Base-by-base conservation (phyloP, 2,797 vertebrate genomes). In the Eospalax fontanierii region DNA sequence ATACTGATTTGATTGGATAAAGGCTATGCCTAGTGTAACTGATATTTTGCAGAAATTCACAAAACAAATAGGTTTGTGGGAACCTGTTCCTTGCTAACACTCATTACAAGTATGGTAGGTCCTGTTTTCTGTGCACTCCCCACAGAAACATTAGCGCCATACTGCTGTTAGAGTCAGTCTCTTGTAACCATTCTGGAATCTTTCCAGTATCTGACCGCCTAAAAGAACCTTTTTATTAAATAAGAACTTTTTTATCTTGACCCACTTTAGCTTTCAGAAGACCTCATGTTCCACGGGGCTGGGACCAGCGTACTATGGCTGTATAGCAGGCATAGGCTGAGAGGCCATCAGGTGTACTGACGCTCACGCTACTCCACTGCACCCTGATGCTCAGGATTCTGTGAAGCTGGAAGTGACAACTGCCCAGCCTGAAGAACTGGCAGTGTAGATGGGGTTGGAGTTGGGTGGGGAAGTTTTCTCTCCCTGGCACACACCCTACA, bases 1-100 rank as follows among this genome's bases (percentile, higher is more conserved):
- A 35, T 81, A 30, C 43, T 66, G 68, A 83, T 81, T 92, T 92
- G 22, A 16, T 87, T 87, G 61, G 46, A 89, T 74, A 86, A 87
- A 96, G 65, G 16, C 43, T 92, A 19, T 80, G 6, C 10, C 24
- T 80, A 74, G 35, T 43, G 46, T 33, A 74, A 85, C 12, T 91
- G 65, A 73, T 75, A 73, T 90, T 96, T 89, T 86, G n/a, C 22
- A 83, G 50, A 24, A 90, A 79, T 96, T 65, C 93, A 74, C 40
- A 93, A 92, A 95, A 86, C 30, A 93, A 70, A 90, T 54, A 22
- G 14, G 43, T 82, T 91, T 35, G 21, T 61, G 68, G 57, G 57
- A 96, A 95, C 84, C 28, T 91, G 26, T 75, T 92, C n/a, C 65
- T 68, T 88, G 75, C 43, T 82, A 65, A 30, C 9, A 2, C 30